Percentiles rank a stretch among this genome's conserved stretches.
phyloP scores from a whole-genome alignment of 1,140 invertebrate species.

The Anadara kagoshimensis region DNA sequence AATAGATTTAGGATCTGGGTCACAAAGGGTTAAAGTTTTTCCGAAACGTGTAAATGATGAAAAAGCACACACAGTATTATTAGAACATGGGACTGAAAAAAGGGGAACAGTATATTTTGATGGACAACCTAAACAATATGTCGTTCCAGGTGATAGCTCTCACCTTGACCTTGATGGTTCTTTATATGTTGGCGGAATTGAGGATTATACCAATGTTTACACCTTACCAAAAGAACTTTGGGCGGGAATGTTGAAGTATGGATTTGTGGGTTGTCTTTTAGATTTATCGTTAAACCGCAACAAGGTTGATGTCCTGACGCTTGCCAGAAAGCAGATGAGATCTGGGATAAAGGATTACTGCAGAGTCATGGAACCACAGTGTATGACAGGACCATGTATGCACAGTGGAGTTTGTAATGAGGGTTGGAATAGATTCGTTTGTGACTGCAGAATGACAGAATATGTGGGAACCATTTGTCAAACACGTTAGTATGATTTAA shows the following conservation, averaged over 20 bases:
- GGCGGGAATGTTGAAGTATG: slow-evolving; percentile 90
- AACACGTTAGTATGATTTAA: slow-evolving; percentile 53
- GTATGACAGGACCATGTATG: slow-evolving; percentile 92
- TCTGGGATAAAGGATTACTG: slow-evolving; percentile 71
- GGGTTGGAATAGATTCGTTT: slow-evolving; percentile 97
- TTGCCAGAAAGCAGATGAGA: slow-evolving; percentile 91
- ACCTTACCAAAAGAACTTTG: slow-evolving; percentile 90
- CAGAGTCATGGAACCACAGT: slow-evolving; percentile 83
- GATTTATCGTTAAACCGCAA: slow-evolving; percentile 95
- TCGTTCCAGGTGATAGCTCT: slow-evolving; percentile 79
- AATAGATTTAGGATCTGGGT: slow-evolving; percentile 92
- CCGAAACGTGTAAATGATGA: slow-evolving; percentile 85
- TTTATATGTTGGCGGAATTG: slow-evolving; percentile 88
- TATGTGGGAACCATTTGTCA: slow-evolving; percentile 85
- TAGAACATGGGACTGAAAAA: slow-evolving; percentile 82
- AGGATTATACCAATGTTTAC: slow-evolving; percentile 70
- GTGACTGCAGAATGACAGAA: slow-evolving; percentile 93
- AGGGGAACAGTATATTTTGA: slow-evolving; percentile 91
- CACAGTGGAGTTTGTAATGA: slow-evolving; percentile 92
- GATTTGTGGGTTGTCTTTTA: slow-evolving; percentile 96
- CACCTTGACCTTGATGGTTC: slow-evolving; percentile 89
- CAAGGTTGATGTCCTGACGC: slow-evolving; percentile 91
- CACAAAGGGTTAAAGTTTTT: slow-evolving; percentile 81
- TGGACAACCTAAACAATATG: slow-evolving; percentile 90
- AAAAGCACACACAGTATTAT: slow-evolving; percentile 90